Conservation (phyloP, 37 sponge, comb jelly and placozoan genomes). For the Halisarca cf. caerulea region DNA sequence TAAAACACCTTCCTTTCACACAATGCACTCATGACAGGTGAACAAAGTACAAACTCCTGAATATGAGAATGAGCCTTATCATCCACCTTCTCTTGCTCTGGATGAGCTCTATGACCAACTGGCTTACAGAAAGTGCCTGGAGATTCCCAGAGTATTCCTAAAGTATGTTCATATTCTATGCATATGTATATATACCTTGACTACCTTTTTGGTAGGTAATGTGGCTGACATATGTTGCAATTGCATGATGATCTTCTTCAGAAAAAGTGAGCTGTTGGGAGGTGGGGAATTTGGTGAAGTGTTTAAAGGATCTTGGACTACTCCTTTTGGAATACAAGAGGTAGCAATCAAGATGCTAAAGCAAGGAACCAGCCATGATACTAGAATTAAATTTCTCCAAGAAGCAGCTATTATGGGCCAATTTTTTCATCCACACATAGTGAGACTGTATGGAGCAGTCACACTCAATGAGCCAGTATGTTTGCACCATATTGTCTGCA, state of each 20-base stretch:
- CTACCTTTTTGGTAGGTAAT: too few relatives aligned
- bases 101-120: constrained; percentile 1
- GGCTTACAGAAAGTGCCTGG: background rate
- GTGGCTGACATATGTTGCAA: too few relatives aligned
- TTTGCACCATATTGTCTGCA: too few relatives aligned
- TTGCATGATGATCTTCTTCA: too few relatives aligned
- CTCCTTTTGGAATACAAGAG: constrained; percentile 1
- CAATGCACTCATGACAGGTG: too few relatives aligned
- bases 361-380: background rate
- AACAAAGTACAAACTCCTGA: too few relatives aligned
- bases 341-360: constrained; percentile 8
- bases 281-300: background rate
- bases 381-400: background rate
- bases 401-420: background rate
- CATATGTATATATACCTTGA: too few relatives aligned
- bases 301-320: background rate
- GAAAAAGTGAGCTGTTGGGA: background rate
- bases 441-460: background rate
- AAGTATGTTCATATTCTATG: background rate
- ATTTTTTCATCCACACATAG: background rate
- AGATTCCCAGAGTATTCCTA: background rate
- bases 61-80: too few relatives aligned
- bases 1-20: too few relatives aligned
- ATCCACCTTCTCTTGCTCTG: background rate
- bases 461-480: background rate